Evolutionary conservation across 2,888 invertebrate genomes (phyloP), one percentile per base, ranked within the genome.

Genomic region (Dynastes grantii): DNA sequence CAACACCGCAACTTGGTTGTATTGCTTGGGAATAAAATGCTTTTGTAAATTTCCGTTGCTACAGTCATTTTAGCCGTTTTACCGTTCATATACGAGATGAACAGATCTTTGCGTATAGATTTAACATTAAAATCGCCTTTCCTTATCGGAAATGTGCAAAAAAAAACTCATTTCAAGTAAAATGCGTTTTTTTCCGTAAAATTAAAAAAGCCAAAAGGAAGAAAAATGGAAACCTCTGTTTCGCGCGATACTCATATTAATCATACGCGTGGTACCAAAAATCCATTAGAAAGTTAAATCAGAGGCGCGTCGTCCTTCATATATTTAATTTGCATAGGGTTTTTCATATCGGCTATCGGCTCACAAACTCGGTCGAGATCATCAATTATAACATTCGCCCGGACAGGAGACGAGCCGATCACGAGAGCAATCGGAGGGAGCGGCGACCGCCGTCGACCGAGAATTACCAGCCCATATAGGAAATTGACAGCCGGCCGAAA

Each of bases 401-500:
- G 61, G 61, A 63, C 61, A 55, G 61, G 37, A 45, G 29, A 27
- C 16, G n/a, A 40, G 55, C 55, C 22, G 61, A 45, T 63, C n/a
- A 55, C 3, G 45, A 63, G 45, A n/a, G 55, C 53, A 45, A 55
- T 53, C 22, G 16, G 27, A 22, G 68, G 51, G 68, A 51, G 29
- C 29, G 32, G 51, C 40, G 45, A 61, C 49, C 61, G 16, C 71
- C 71, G 73, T 75, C 45, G 73, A 75, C 73, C 55, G 32, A 61
- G 63, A 75, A 75, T 75, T 75, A 75, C 73, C 73, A 61, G 16
- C 73, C 45, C 61, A 75, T 75, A 61, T 75, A 75, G 61, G 73
- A 75, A 75, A 75, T 75, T 75, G 73, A 75, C 73, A 75, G 73
- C 61, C 73, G 73, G 61, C 61, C 45, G 73, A 75, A 75, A 61